A percentile compares a stretch with the other conserved stretches of the same genome.
These are phyloP conservation scores for Keiferia lycopersicella DNA, from an alignment of 2,888 invertebrate genomes.

Conservation along the genomic window DNA sequence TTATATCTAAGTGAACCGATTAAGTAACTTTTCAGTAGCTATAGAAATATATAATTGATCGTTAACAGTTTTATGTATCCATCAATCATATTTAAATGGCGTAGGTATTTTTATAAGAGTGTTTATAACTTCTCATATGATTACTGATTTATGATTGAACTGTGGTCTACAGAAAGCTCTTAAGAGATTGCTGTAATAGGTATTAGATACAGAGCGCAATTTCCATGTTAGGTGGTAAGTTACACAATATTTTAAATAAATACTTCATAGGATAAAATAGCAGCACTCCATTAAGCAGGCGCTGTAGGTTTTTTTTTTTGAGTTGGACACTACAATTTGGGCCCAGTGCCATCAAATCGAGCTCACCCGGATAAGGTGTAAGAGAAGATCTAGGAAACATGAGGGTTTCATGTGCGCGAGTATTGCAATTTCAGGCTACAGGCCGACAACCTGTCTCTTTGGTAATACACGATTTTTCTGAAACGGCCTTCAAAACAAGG, in stretches of 20 bases:
- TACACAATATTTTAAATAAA: neutral
- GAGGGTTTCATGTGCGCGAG: too few species aligned
- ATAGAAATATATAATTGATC: slow-evolving; percentile 36
- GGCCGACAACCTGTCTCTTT: too few species aligned
- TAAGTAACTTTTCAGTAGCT: slow-evolving; percentile 24
- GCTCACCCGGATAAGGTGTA: too few species aligned
- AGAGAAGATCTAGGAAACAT: too few species aligned
- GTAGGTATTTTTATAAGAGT: slow-evolving; percentile 42
- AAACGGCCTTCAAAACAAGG: too few species aligned
- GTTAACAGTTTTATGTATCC: slow-evolving; percentile 44
- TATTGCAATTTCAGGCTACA: too few species aligned
- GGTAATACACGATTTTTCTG: too few species aligned
- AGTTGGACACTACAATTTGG: too few species aligned
- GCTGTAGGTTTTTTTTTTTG: too few species aligned
- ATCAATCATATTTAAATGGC: slow-evolving; percentile 44
- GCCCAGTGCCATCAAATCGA: too few species aligned
- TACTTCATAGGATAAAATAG: too few species aligned
- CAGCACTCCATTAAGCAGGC: too few species aligned
- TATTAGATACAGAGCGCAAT: neutral
- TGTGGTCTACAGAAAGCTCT: slow-evolving; percentile 30
- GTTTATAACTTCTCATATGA: slow-evolving; percentile 45
- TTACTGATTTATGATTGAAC: slow-evolving; percentile 42
- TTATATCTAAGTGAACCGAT: slow-evolving; percentile 23
- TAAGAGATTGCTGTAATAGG: slow-evolving; percentile 1
- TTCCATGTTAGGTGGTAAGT: neutral